Percentiles rank a stretch among this genome's conserved stretches.
These are phyloP conservation scores for Bovichtus diacanthus DNA, from an alignment of 2,797 vertebrate genomes.

Conservation along the genomic window DNA sequence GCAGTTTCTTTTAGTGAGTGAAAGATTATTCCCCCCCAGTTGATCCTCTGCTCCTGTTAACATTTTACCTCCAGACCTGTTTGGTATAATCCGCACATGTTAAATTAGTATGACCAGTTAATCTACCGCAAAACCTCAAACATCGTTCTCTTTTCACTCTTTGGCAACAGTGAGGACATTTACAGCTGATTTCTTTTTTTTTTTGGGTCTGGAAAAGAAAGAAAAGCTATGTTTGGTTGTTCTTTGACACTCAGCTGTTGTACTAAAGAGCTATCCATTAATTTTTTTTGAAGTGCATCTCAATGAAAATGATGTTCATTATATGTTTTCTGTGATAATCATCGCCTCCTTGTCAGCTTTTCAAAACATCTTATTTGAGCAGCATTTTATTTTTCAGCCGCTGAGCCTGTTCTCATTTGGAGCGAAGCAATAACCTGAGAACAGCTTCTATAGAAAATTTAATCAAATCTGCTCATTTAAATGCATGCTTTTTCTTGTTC, in stretches of 20 bases:
- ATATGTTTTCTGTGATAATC: constrained; percentile 19
- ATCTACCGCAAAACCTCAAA: not conserved
- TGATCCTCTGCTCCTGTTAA: constrained; percentile 47
- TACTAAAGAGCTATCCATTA: not conserved
- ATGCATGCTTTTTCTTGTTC: constrained; percentile 28
- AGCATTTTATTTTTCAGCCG: constrained; percentile 24
- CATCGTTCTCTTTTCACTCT: not conserved
- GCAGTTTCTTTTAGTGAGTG: constrained; percentile 53
- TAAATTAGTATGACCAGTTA: constrained; percentile 6
- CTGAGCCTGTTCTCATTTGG: constrained; percentile 15
- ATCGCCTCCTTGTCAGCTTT: constrained; percentile 11
- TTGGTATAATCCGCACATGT: constrained; percentile 32
- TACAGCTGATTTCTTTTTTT: not conserved
- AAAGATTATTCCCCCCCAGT: constrained; percentile 63
- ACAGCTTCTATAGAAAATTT: constrained; percentile 19
- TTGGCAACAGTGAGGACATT: not conserved
- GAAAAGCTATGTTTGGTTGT: not conserved
- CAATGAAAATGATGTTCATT: constrained; percentile 26
- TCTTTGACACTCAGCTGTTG: not conserved
- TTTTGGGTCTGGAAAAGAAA: not conserved
- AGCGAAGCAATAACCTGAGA: constrained; percentile 47
- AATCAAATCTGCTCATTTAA: constrained; percentile 43
- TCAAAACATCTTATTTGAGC: constrained; percentile 27
- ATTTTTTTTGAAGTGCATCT: not conserved
- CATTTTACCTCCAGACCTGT: constrained; percentile 38